These are phyloP conservation scores for Zaprionus nigranus DNA, from an alignment of 1,140 invertebrate genomes.

Conservation along the genomic window DNA sequence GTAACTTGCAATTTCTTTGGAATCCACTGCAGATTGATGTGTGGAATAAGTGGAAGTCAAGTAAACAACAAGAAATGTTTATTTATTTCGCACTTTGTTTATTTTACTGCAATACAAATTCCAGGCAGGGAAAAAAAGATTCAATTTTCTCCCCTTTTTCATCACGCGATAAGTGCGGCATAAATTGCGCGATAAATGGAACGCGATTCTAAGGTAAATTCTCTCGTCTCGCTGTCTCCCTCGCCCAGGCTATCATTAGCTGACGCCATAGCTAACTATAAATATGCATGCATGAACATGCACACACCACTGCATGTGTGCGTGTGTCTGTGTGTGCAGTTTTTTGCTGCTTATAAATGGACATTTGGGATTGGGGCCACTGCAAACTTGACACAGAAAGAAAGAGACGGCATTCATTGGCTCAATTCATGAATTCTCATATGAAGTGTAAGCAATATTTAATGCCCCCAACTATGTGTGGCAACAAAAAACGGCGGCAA, in stretches of 20 bases:
- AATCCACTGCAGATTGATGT: background rate
- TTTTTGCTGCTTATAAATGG: background rate
- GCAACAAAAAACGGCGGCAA: constrained; percentile 20
- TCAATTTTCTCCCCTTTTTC: constrained; percentile 2
- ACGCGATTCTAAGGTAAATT: background rate
- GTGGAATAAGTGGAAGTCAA: background rate
- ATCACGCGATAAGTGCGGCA: background rate
- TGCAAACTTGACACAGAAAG: constrained; percentile 72
- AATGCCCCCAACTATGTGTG: constrained; percentile 38
- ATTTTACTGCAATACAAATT: constrained; percentile 1
- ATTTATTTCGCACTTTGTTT: constrained; percentile 1
- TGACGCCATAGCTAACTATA: constrained; percentile 42
- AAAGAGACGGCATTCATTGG: constrained; percentile 45
- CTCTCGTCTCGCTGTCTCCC: background rate
- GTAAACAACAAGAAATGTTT: background rate
- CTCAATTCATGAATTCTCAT: constrained; percentile 65
- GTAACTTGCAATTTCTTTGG: background rate
- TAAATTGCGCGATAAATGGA: constrained; percentile 13
- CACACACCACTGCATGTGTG: constrained; percentile 3
- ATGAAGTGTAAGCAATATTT: constrained; percentile 68
- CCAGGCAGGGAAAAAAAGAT: background rate
- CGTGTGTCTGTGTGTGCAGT: constrained; percentile 19
- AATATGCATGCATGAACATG: constrained; percentile 6
- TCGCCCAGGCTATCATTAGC: constrained; percentile 26
- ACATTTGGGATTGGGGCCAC: constrained; percentile 53